Evolutionary conservation across 2,797 vertebrate genomes (phyloP).

Genomic region (Esox masquinongy): DNA sequence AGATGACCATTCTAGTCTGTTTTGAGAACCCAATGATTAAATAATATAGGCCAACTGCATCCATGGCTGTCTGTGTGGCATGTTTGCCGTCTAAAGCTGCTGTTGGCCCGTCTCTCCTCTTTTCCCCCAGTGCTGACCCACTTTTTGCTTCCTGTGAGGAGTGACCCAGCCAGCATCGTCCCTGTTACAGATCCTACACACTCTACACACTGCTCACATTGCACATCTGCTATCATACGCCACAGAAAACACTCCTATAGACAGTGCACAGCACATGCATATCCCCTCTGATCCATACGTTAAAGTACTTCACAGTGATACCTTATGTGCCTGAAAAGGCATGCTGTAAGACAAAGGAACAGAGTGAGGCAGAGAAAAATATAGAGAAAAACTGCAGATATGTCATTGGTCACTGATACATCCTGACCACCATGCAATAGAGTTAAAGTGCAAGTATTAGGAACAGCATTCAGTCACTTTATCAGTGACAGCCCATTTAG

Average conservation of each 20-base stretch:
- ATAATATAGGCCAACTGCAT: constrained; percentile 21
- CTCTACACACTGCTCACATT: constrained; percentile 27
- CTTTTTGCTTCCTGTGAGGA: constrained; percentile 55
- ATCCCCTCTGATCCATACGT: neutral
- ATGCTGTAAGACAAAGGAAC: neutral
- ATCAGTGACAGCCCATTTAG: neutral
- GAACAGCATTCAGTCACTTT: neutral
- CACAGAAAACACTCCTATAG: constrained; percentile 4
- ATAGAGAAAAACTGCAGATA: neutral
- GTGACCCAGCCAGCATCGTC: constrained; percentile 53
- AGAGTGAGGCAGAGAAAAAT: neutral
- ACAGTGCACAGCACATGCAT: neutral
- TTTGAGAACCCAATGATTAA: neutral
- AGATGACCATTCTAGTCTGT: neutral
- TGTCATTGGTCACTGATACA: neutral
- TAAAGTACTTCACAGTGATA: neutral
- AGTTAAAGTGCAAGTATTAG: neutral
- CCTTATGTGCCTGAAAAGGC: neutral
- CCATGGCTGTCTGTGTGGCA: constrained; percentile 14
- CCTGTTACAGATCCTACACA: constrained; percentile 50
- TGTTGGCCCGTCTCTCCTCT: constrained; percentile 25
- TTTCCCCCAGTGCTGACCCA: constrained; percentile 53
- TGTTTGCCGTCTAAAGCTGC: constrained; percentile 11
- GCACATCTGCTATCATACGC: neutral
- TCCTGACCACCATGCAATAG: neutral